A percentile compares a stretch with the other conserved stretches of the same genome.
phyloP scores from a whole-genome alignment of 1,140 invertebrate species.

The Neodiprion pinetum region DNA sequence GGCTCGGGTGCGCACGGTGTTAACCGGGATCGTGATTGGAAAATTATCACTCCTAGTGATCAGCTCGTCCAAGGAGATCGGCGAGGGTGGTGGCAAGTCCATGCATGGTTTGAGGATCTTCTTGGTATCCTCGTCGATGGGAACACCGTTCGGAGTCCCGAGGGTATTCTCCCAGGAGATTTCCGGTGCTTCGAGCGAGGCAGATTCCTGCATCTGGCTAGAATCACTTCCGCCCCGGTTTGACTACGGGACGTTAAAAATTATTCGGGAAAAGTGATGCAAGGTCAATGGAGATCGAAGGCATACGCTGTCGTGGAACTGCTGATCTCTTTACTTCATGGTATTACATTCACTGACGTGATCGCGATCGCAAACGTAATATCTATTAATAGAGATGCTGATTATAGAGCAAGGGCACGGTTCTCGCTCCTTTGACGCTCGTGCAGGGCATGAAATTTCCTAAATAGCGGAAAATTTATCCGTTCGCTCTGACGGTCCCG shows the following conservation, averaged over 20 bases:
- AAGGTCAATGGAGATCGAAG: background rate
- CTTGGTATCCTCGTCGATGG: conserved; percentile 51
- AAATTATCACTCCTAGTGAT: conserved; percentile 57
- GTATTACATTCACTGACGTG: too few relatives aligned
- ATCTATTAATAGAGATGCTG: conserved; percentile 45
- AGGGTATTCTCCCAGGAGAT: conserved; percentile 52
- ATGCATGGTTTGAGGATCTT: conserved; percentile 44
- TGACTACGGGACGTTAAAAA: background rate
- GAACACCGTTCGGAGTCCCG: conserved; percentile 46
- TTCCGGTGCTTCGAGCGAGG: conserved; percentile 43
- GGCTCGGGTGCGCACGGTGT: conserved; percentile 43
- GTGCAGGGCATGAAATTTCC: conserved; percentile 45
- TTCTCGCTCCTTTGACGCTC: conserved; percentile 43
- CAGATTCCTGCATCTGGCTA: background rate
- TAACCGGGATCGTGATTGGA: conserved; percentile 56
- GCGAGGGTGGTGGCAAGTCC: conserved; percentile 37
- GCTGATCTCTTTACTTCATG: too few relatives aligned
- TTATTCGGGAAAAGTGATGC: background rate
- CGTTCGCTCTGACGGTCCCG: conserved; percentile 42
- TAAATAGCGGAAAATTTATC: conserved; percentile 55
- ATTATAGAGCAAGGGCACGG: conserved; percentile 48
- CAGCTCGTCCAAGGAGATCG: conserved; percentile 47
- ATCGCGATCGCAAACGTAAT: background rate
- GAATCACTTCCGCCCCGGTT: background rate
- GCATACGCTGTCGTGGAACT: too few relatives aligned